phyloP scores from a whole-genome alignment of 1,140 invertebrate species.

The Drosophila lini region DNA sequence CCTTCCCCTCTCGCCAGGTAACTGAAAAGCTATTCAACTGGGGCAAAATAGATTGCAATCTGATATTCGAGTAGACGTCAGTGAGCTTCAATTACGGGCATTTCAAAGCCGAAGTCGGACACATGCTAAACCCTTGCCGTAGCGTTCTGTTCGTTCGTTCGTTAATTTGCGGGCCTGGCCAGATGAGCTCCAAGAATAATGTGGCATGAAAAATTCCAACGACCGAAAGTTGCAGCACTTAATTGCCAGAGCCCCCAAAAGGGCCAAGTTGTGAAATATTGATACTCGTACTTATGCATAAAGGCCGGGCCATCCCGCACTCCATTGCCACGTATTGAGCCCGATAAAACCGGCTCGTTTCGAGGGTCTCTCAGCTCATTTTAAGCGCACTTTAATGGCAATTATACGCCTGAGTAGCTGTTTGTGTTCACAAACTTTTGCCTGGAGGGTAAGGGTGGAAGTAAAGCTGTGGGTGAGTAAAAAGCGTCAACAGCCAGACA shows the following conservation, averaged over 20 bases:
- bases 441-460: neutral
- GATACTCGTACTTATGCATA: conserved; percentile 51
- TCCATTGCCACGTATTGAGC: conserved; percentile 49
- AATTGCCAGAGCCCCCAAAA: conserved; percentile 39
- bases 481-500: conserved; percentile 44
- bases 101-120: conserved; percentile 16
- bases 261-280: conserved; percentile 55
- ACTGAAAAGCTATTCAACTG: conserved; percentile 16
- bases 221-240: conserved; percentile 44
- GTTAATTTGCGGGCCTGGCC: conserved; percentile 27
- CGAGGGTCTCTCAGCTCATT: conserved; percentile 52
- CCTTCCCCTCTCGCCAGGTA: neutral
- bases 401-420: conserved; percentile 68
- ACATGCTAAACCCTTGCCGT: conserved; percentile 8
- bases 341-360: conserved; percentile 46
- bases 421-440: conserved; percentile 63
- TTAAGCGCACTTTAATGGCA: conserved; percentile 75
- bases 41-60: conserved; percentile 36
- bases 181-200: conserved; percentile 38
- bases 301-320: conserved; percentile 21
- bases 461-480: conserved; percentile 14
- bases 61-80: conserved; percentile 38
- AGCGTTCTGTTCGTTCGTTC: neutral
- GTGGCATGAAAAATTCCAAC: conserved; percentile 48
- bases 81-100: conserved; percentile 38